Base-by-base conservation (phyloP, 2,797 vertebrate genomes). In the Cossypha niveicapilla region DNA sequence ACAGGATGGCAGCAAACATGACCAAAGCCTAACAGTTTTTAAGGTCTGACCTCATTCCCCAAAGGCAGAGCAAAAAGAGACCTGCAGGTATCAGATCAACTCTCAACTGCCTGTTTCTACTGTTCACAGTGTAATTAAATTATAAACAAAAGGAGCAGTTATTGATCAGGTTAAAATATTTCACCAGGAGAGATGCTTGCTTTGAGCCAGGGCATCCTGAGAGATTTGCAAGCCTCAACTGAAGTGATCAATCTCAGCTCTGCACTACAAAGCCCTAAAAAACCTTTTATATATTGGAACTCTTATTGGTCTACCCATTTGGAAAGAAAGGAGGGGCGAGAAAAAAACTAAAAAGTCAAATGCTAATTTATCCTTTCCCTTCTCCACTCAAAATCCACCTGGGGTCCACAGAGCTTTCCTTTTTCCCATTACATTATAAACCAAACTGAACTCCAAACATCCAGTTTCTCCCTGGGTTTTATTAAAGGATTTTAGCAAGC, bases 121-220 rank as follows among this genome's bases (percentile, higher is more conserved):
- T 39, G 62, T 27, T 86, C 53, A 25, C 35, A 22, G 6, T 4
- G 16, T 22, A 86, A 78, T 83, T 86, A 75, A 58, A 75, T 86
- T 56, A 68, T 81, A 90, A 93, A 72, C 70, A 81, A 84, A 83
- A 84, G 47, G 19, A 80, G 32, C 24, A 75, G 39, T 30, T 90
- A 90, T 81, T 90, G 90, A 94, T 86, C 86, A 72, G 66, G 68
- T 84, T 66, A 72, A 90, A 88, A 68, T 88, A 93, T 68, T 95
- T 92, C 15, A 5, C 48, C n/a, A 32, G 30, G 71, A 86, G 37
- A 66, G n/a, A 57, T 1, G 3, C 30, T 89, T 72, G 22, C 51
- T 92, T 88, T 3, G 7, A 83, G 47, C 15, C 4, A 2, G 56
- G 48, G 23, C 34, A 66, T 67, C 67, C 51, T 34, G 32, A 57